Conservation (phyloP, 2,888 invertebrate genomes). For the Isoperla grammatica region DNA sequence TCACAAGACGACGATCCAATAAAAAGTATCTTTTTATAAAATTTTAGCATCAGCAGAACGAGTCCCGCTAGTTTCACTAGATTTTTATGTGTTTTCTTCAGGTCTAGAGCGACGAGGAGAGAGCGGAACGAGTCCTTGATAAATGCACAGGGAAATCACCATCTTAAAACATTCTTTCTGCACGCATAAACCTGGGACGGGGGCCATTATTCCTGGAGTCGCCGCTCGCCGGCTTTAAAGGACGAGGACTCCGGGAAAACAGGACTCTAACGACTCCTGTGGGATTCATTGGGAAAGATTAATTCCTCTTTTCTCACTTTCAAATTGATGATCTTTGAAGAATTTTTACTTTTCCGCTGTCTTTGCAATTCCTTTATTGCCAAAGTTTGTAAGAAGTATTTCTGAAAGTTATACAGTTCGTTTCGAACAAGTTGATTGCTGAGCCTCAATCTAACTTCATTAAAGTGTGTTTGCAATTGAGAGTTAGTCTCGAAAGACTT, state of each 20-base stretch:
- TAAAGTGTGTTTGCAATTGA: too few relatives aligned
- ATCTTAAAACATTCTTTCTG: conserved; percentile 23
- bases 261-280: conserved; percentile 25
- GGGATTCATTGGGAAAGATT: conserved; percentile 26
- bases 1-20: too few relatives aligned
- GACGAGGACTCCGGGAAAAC: conserved; percentile 22
- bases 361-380: neutral
- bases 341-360: neutral
- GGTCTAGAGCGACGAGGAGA: neutral
- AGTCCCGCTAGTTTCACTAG: conserved; percentile 3
- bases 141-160: conserved; percentile 21
- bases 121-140: conserved; percentile 11
- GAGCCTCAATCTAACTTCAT: too few relatives aligned
- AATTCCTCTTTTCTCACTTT: conserved; percentile 16
- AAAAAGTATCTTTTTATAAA: too few relatives aligned
- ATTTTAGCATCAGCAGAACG: neutral
- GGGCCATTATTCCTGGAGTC: conserved; percentile 24
- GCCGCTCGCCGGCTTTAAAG: neutral
- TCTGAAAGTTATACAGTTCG: too few relatives aligned
- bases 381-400: too few relatives aligned
- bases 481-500: too few relatives aligned
- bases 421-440: too few relatives aligned
- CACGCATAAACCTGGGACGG: conserved; percentile 23
- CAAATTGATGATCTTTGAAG: conserved; percentile 11
- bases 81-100: conserved; percentile 10